Evolutionary conservation across 2,888 invertebrate genomes (phyloP).

Genomic region (Folsomia manolachei): DNA sequence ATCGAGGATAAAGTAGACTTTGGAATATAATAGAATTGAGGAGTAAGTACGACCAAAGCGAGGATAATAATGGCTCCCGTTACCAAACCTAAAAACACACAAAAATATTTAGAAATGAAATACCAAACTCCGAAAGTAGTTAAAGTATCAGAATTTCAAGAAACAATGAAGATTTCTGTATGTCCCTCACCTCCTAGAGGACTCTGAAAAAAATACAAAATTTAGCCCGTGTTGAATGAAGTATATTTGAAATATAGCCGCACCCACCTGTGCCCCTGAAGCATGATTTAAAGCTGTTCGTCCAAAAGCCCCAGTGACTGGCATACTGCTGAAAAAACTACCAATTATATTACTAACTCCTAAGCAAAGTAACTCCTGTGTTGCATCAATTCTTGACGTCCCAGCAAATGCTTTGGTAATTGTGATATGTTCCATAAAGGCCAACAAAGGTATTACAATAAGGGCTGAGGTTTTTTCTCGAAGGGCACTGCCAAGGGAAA

Average conservation of each 20-base stretch:
- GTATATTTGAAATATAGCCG: too few species aligned
- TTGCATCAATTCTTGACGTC: slow-evolving; percentile 53
- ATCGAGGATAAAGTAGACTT: slow-evolving; percentile 79
- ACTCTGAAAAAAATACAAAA: too few species aligned
- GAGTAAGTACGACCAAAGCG: slow-evolving; percentile 78
- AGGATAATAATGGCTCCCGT: slow-evolving; percentile 74
- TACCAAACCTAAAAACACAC: too few species aligned
- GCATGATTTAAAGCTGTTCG: slow-evolving; percentile 57
- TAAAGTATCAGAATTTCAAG: too few species aligned
- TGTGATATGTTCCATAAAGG: slow-evolving; percentile 83
- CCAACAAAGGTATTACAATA: slow-evolving; percentile 77
- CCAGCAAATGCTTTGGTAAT: slow-evolving; percentile 83
- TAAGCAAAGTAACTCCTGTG: slow-evolving; percentile 54
- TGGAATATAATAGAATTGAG: slow-evolving; percentile 82
- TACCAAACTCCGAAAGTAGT: too few species aligned
- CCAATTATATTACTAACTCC: slow-evolving; percentile 57
- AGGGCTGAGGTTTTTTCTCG: slow-evolving; percentile 78
- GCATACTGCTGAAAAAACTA: slow-evolving; percentile 54
- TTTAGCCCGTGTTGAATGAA: too few species aligned
- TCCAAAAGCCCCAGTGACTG: slow-evolving; percentile 57
- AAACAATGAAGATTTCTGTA: too few species aligned
- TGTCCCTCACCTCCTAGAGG: too few species aligned
- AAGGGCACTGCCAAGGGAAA: slow-evolving; percentile 67
- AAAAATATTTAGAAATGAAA: too few species aligned
- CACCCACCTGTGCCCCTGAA: slow-evolving; percentile 57